Evolutionary conservation across 2,888 invertebrate genomes (phyloP), one percentile per base, ranked within the genome.

Genomic region (Lepidochitona cinerea): DNA sequence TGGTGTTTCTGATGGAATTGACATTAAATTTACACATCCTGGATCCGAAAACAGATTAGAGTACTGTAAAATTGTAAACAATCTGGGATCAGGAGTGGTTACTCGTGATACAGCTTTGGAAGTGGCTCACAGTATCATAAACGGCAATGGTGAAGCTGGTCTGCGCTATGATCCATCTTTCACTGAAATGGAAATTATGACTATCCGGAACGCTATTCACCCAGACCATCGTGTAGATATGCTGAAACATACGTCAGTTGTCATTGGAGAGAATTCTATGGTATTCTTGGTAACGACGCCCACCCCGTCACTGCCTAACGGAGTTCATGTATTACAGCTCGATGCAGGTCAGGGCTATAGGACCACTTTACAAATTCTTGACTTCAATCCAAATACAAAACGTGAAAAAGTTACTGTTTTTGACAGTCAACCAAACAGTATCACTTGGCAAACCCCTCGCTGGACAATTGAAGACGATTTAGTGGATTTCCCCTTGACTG

Each of bases 1-100:
- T 86, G 98, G 98, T 89, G 94, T 95, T 70, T 95, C 96, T 84
- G 97, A 98, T 87, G 99, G 99, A 0, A 92, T 99, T 36, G 98
- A 97, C 37, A 94, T 99, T 53, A 92, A 98, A 75, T 98, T 98
- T 91, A 96, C 98, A 0, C 97, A 99, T 91, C 94, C 98, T 74
- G 97, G 95, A 87, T 80, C 95, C 0, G 93, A 83, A 41, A 87
- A 95, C 3, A 96, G 96, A 83, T 94, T 94, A 35, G 94, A 96
- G 0, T 94, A 94, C 83, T 79, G 82, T 32, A 95, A 96, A 89
- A 80, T 83, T 71, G 79, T 75, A 67, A 83, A 82, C 77, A 92
- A 90, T 72, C 89, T 86, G n/a, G 89, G 89, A 4, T 96, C 96
- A 84, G 98, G 98, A 12, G 94, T 98, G 12, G 95, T 96, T 87